phyloP scores from a whole-genome alignment of 2,888 invertebrate genomes.

The Lobophora halterata region DNA sequence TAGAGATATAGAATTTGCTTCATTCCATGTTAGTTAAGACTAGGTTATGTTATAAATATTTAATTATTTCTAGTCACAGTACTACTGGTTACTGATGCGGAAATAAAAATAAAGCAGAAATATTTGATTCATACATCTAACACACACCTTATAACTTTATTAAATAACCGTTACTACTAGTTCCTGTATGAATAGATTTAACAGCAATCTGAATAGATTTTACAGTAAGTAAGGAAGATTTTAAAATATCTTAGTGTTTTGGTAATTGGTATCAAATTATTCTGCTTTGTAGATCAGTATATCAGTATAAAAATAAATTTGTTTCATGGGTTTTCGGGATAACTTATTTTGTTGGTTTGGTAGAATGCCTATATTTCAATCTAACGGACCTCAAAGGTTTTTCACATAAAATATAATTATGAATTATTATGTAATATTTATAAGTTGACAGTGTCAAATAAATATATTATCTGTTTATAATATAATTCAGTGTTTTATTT shows the following conservation, averaged over 20 bases:
- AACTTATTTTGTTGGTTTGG: conserved; percentile 29
- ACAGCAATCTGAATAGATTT: too few relatives aligned
- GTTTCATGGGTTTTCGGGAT: conserved; percentile 43
- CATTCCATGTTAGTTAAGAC: conserved; percentile 42
- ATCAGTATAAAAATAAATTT: conserved; percentile 22
- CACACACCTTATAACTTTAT: background rate
- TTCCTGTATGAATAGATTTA: too few relatives aligned
- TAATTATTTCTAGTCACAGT: conserved; percentile 70
- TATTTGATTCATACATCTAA: conserved; percentile 13
- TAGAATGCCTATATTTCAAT: conserved; percentile 25
- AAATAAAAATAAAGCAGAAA: conserved; percentile 1
- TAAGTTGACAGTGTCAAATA: conserved; percentile 77
- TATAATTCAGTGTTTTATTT: conserved; percentile 53
- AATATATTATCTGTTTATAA: conserved; percentile 74
- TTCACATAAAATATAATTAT: conserved; percentile 42
- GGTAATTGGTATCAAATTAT: conserved; percentile 20
- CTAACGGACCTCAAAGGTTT: conserved; percentile 37
- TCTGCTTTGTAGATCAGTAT: conserved; percentile 8
- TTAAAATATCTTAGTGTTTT: too few relatives aligned
- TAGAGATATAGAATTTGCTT: conserved; percentile 35
- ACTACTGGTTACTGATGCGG: conserved; percentile 51
- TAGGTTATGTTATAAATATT: conserved; percentile 24
- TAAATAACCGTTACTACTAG: background rate
- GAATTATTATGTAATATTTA: conserved; percentile 48
- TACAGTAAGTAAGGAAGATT: background rate